A percentile compares a stretch with the other conserved stretches of the same genome.
Evolutionary conservation across 1,140 invertebrate genomes (phyloP).

Genomic region (Ceratosolen solmsi): DNA sequence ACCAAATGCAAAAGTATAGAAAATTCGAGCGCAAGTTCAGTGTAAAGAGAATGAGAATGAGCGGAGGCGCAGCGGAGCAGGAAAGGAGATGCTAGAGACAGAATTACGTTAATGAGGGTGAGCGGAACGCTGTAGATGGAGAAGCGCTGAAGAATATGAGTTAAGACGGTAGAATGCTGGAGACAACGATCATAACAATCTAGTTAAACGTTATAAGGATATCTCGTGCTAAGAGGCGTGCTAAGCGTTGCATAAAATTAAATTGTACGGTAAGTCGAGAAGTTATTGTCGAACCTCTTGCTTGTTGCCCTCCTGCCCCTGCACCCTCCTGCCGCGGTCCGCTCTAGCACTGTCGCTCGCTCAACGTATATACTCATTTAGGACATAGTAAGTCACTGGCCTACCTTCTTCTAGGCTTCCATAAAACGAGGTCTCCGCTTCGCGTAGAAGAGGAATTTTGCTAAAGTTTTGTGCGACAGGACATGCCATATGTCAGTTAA

Average conservation of each 20-base stretch:
- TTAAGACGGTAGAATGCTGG: slow-evolving; percentile 30
- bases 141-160: slow-evolving; percentile 28
- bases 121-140: not conserved
- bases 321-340: not conserved
- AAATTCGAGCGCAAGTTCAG: slow-evolving; percentile 11
- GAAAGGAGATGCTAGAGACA: not conserved
- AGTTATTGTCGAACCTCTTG: slow-evolving; percentile 65
- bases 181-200: slow-evolving; percentile 57
- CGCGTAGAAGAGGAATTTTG: not conserved
- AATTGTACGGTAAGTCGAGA: slow-evolving; percentile 73
- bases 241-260: slow-evolving; percentile 75
- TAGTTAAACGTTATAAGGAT: slow-evolving; percentile 74
- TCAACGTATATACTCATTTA: slow-evolving; percentile 19
- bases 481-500: no score
- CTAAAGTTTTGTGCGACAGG: no score
- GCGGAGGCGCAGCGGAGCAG: not conserved
- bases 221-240: slow-evolving; percentile 73
- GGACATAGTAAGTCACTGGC: not conserved
- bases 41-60: not conserved
- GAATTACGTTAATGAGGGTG: slow-evolving; percentile 32
- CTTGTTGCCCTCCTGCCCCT: not conserved
- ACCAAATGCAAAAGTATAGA: not conserved
- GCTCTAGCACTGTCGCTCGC: not conserved
- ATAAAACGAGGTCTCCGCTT: not conserved
- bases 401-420: not conserved